A percentile compares a stretch with the other conserved stretches of the same genome.
Evolutionary conservation across 2,888 invertebrate species (phyloP).

Genomic region (Lingula anatina): DNA sequence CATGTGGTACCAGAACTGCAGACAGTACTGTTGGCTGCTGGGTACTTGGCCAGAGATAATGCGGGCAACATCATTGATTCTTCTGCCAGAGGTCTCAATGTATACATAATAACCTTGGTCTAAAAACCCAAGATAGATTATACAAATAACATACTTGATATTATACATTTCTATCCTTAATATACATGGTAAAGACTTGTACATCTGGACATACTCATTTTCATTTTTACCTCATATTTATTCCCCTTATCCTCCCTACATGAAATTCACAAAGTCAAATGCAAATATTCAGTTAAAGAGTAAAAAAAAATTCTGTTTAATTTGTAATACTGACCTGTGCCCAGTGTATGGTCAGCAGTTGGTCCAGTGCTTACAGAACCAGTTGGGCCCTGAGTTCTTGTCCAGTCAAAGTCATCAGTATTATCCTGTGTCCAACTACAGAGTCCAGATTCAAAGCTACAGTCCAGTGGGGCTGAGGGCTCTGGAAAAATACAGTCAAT

Average conservation of each 20-base stretch:
- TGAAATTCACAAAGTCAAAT: background rate
- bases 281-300: background rate
- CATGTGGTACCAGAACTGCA: constrained; percentile 46
- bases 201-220: background rate
- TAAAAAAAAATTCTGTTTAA: background rate
- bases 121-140: constrained; percentile 10
- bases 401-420: constrained; percentile 33
- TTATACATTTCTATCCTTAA: too few species aligned
- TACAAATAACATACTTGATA: too few species aligned
- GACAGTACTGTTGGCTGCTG: constrained; percentile 16
- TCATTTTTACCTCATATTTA: background rate
- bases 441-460: constrained; percentile 30
- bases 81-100: constrained; percentile 21
- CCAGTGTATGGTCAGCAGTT: constrained; percentile 33
- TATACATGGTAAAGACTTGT: too few species aligned
- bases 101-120: constrained; percentile 37
- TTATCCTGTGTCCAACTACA: constrained; percentile 32
- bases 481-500: constrained; percentile 14
- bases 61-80: constrained; percentile 25
- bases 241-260: background rate
- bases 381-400: constrained; percentile 27
- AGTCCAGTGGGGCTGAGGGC: constrained; percentile 27
- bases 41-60: constrained; percentile 18
- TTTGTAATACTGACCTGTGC: constrained; percentile 17
- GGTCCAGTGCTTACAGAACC: constrained; percentile 28